Base-by-base conservation (phyloP, 2,888 invertebrate genomes). In the Nephrotoma appendiculata region DNA sequence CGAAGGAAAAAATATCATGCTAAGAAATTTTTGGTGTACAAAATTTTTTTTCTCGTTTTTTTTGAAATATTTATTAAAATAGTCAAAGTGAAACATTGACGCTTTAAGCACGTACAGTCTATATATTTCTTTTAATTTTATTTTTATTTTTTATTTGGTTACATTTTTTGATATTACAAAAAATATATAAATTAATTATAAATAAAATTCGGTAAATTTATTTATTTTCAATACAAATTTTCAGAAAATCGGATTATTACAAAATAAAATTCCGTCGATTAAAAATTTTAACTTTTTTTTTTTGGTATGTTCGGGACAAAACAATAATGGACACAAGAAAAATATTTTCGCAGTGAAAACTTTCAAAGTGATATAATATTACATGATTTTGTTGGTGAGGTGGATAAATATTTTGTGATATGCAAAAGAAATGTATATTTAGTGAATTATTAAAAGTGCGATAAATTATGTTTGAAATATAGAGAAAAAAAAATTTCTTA, bases 41-140 rank as follows among this genome's bases (percentile, higher is more conserved):
- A 71, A 19, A 71, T 71, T 71, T 71, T 52, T 52, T 52, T 71
- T 71, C 71, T 89, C 85, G 85, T 85, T 85, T 85, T 85, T 84
- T 84, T 84, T 43, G 71, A 89, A 71, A 90, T 91, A 91, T 91
- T 91, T 91, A 91, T 90, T 90, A 90, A 71, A 91, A 89, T 91
- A 92, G 92, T 92, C 92, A 92, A 92, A 91, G 90, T 90, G 90
- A 91, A 91, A 91, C 92, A 90, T 91, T 92, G 91, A 91, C 92
- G 92, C 91, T 91, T 91, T 90, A 90, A 91, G 90, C 92, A 92
- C 92, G 91, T 91, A 91, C 89, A 84, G n/a, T 84, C 84, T 84
- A 84, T 71, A 44, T 85, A 85, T 44, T 85, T 85, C 19, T 85
- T 85, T 85, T 85, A 85, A 42, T 84, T 42, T 84, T 84, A 42